phyloP scores from a whole-genome alignment of 1,140 invertebrate species.

The Archegozetes longisetosus region DNA sequence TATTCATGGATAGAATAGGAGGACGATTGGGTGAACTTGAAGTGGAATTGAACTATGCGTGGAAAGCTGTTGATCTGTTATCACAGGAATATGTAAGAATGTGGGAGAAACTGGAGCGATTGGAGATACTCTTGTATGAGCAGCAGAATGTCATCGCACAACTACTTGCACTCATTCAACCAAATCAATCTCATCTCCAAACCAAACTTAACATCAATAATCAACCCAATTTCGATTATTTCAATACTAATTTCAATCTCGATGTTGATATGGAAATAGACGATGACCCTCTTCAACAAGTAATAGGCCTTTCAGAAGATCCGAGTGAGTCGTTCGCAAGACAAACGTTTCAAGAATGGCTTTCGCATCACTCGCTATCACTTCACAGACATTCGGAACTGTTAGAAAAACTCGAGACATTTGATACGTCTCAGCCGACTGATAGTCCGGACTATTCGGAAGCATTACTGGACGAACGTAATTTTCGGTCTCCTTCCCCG shows the following conservation, averaged over 20 bases:
- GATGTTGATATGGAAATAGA: neutral
- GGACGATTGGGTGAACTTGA: conserved; percentile 60
- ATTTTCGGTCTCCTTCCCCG: neutral
- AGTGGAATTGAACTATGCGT: conserved; percentile 74
- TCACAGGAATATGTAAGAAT: conserved; percentile 84
- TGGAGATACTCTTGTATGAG: conserved; percentile 71
- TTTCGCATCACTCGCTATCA: neutral
- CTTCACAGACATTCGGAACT: neutral
- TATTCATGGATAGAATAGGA: conserved; percentile 61
- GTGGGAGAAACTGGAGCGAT: conserved; percentile 76
- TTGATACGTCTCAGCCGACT: neutral
- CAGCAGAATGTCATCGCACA: conserved; percentile 81
- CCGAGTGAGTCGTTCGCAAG: neutral
- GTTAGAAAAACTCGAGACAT: conserved; percentile 1
- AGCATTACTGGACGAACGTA: neutral
- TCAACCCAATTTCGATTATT: neutral
- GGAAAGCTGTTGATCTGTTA: conserved; percentile 71
- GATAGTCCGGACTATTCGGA: neutral
- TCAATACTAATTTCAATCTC: neutral
- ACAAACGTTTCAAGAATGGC: neutral
- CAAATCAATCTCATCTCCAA: neutral
- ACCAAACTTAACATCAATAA: neutral
- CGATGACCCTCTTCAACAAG: neutral
- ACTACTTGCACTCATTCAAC: conserved; percentile 39
- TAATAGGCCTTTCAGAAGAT: neutral